A percentile compares a stretch with the other conserved stretches of the same genome.
Evolutionary conservation across 1,140 invertebrate genomes (phyloP).

Genomic region (Brachystomella parvula): DNA sequence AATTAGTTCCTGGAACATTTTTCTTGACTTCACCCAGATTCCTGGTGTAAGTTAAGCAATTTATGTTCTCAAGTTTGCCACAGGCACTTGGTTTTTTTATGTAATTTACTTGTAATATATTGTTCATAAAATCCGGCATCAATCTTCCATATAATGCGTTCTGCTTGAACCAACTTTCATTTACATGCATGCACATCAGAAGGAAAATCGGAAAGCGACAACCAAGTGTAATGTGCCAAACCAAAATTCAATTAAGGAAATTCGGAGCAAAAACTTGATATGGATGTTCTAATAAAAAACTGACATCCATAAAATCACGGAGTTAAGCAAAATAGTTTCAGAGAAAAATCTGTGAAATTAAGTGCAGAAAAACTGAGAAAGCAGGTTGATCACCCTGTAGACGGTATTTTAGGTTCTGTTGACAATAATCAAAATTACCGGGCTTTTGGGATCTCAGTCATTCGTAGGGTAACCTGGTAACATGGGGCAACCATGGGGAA

Average conservation of each 20-base stretch:
- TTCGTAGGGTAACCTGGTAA: no score
- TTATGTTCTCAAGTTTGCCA: not conserved
- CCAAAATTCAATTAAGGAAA: not conserved
- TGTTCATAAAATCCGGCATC: not conserved
- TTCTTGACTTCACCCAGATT: not conserved
- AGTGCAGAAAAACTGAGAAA: no score
- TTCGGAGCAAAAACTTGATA: not conserved
- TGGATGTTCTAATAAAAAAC: not conserved
- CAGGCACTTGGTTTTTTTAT: not conserved
- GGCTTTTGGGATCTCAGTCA: no score
- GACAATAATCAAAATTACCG: no score
- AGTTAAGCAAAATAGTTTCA: not conserved
- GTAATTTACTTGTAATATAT: not conserved
- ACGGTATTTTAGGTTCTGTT: no score
- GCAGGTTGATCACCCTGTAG: no score
- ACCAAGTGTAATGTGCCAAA: not conserved
- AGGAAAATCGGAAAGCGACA: not conserved
- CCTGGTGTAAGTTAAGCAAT: constrained; percentile 5
- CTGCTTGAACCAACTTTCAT: not conserved
- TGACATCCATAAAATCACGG: not conserved
- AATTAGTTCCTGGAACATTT: not conserved
- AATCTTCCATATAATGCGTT: not conserved
- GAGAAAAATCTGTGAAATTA: no score
- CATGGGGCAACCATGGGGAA: no score
- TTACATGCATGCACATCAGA: not conserved